These are phyloP conservation scores for Globia sparganii DNA, from an alignment of 2,888 invertebrate species.

Conservation along the genomic window DNA sequence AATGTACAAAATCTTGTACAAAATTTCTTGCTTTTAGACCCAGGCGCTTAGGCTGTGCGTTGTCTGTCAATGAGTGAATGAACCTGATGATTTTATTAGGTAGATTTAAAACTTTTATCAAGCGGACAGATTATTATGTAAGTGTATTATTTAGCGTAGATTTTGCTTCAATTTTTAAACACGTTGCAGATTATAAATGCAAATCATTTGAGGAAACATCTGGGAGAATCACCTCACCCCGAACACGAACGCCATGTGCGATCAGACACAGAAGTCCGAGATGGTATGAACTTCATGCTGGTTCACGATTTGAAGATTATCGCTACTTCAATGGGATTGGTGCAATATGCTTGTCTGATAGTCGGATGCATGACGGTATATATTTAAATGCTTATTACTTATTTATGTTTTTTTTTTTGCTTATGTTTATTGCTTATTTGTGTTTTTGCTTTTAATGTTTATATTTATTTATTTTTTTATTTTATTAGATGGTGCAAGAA, in stretches of 20 bases:
- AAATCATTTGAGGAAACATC: constrained; percentile 76
- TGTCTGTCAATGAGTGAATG: not conserved
- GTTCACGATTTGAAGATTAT: constrained; percentile 83
- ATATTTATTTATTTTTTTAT: no score
- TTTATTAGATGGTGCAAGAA: not conserved
- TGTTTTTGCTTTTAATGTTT: no score
- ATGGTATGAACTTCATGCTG: constrained; percentile 72
- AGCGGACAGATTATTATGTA: no score
- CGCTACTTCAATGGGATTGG: constrained; percentile 79
- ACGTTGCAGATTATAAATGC: constrained; percentile 77
- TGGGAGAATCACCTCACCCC: constrained; percentile 71
- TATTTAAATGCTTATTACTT: no score
- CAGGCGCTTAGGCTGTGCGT: no score
- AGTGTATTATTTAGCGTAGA: not conserved
- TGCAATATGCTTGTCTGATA: constrained; percentile 81
- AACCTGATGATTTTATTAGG: not conserved
- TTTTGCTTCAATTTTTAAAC: constrained; percentile 5
- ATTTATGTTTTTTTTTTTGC: no score
- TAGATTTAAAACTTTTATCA: not conserved
- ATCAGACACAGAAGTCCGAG: not conserved
- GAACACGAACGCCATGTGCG: not conserved
- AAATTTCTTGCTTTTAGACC: not conserved
- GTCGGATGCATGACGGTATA: constrained; percentile 81
- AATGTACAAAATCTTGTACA: no score
- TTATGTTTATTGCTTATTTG: no score